These are phyloP conservation scores for Elachura formosa DNA, from an alignment of 2,113 vertebrate genomes.

Conservation along the genomic window DNA sequence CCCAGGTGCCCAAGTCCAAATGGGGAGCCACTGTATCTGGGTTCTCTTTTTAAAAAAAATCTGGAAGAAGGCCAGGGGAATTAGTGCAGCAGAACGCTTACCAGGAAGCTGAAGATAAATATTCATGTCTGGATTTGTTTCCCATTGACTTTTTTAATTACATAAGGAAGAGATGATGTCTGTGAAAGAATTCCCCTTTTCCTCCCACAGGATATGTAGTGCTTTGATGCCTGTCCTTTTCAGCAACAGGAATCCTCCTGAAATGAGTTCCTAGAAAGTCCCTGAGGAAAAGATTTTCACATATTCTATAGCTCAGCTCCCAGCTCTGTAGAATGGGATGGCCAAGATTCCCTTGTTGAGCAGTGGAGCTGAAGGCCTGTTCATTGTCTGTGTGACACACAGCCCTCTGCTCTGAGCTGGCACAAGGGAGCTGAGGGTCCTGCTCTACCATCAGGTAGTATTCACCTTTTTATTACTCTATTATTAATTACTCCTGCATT, in stretches of 20 bases:
- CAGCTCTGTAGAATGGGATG: not conserved
- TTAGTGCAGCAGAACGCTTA: not conserved
- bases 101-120: constrained; percentile 53
- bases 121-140: constrained; percentile 54
- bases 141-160: constrained; percentile 53
- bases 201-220: constrained; percentile 33
- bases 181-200: constrained; percentile 54
- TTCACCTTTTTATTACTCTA: not conserved
- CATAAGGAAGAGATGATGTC: constrained; percentile 33
- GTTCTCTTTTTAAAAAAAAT: not conserved
- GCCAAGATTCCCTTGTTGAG: not conserved
- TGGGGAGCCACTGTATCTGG: not conserved
- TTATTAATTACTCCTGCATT: not conserved
- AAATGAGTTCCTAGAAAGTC: constrained; percentile 53
- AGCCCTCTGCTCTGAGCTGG: not conserved
- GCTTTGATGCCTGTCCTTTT: constrained; percentile 37
- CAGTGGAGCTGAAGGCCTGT: not conserved
- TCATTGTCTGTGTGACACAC: rapidly evolving
- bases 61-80: constrained; percentile 42
- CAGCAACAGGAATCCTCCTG: constrained; percentile 43
- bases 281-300: constrained; percentile 9
- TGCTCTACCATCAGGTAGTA: not conserved
- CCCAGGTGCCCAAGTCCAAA: constrained; percentile 31
- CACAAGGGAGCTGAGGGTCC: not conserved
- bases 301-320: not conserved